These are phyloP conservation scores for Callosobruchus maculatus DNA, from an alignment of 2,888 invertebrate species.

Conservation along the genomic window DNA sequence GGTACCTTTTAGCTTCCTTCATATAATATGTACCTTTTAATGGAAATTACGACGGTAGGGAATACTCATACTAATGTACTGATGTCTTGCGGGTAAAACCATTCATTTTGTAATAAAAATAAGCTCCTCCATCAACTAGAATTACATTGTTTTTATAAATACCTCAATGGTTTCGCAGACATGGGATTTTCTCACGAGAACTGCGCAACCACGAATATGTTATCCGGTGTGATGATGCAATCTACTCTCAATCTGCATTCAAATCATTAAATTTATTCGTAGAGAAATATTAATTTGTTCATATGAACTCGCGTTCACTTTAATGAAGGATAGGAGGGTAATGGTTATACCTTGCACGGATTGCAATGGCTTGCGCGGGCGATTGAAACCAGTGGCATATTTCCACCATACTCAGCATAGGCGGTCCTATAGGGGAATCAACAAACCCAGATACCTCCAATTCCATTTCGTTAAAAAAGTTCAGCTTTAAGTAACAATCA, in stretches of 20 bases:
- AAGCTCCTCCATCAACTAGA: not conserved
- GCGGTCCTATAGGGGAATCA: too few relatives aligned
- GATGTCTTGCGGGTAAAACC: not conserved
- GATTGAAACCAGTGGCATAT: too few relatives aligned
- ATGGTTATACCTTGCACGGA: too few relatives aligned
- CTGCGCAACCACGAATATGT: not conserved
- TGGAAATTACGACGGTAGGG: not conserved
- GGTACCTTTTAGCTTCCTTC: not conserved
- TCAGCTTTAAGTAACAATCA: too few relatives aligned
- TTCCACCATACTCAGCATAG: too few relatives aligned
- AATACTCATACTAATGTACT: not conserved
- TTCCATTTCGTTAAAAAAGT: too few relatives aligned
- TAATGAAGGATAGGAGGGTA: not conserved
- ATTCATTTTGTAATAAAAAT: not conserved
- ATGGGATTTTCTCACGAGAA: not conserved
- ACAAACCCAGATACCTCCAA: too few relatives aligned
- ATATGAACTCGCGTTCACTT: not conserved
- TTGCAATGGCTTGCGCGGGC: too few relatives aligned
- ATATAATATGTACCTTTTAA: not conserved
- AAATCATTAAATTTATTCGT: not conserved
- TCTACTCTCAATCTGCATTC: not conserved
- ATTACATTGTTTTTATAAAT: not conserved
- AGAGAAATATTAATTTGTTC: not conserved
- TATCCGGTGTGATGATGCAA: not conserved
- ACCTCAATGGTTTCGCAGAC: not conserved